Base-by-base conservation (phyloP, 2,113 vertebrate genomes). In the Zosterops hypoxanthus region DNA sequence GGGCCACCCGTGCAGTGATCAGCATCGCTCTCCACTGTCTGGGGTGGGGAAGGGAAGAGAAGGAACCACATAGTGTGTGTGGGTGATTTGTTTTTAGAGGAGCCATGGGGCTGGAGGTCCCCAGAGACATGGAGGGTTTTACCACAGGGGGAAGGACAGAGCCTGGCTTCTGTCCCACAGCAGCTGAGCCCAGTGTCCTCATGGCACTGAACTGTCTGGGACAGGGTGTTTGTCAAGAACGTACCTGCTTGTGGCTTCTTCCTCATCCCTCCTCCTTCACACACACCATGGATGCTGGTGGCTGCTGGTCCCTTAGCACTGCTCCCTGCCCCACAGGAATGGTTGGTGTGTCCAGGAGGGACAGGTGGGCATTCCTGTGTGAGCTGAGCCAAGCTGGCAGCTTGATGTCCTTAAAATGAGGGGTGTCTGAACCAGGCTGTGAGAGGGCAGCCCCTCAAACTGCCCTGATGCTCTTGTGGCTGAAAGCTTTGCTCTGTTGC, bases 161-260 rank as follows among this genome's bases (percentile, higher is more conserved):
- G 39, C 50, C 59, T 71, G 63, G 24, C 49, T 66, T 52, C 53
- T 76, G 42, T 31, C 50, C 29, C 2, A 24, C 47, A 66, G 66
- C 61, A 75, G 47, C 56, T 61, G 16, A 76, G n/a, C 36, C 50
- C 39, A 14, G 22, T 4, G 6, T 52, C 33, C 29, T 70, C 1
- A 0, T 52, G 49, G 49, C 0, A 2, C 41, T 77, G 14, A 72
- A 39, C 42, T 53, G 69, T 16, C 42, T 2, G 1, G 20, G 33
- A 36, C 49, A 26, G 25, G 9, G 17, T 41, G 17, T 41, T 79
- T 8, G 8, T 42, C 64, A 41, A 50, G 39, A 70, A 23, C 8
- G 3, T 41, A 16, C n/a, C 18, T 59, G 61, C 53, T 34, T n/a
- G 36, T 79, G 52, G 11, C 47, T 42, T 31, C 56, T 41, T 72